Conservation (phyloP, 2,113 vertebrate species). For the Coptodon bakossiorum region DNA sequence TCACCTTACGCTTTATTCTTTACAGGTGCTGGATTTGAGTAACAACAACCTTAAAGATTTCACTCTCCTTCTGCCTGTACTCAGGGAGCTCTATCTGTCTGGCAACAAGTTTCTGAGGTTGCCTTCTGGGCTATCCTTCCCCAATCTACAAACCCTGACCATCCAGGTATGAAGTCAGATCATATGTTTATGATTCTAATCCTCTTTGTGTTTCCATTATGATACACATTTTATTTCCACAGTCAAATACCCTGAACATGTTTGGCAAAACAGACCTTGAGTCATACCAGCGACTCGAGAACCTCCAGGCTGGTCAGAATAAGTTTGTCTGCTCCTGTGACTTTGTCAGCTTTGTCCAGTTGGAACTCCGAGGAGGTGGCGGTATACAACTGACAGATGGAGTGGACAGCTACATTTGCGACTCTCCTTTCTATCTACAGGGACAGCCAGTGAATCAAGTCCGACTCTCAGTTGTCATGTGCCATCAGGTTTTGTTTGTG, state of each 20-base stretch:
- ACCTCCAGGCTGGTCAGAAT: slow-evolving; percentile 76
- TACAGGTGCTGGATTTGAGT: slow-evolving; percentile 81
- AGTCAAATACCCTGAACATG: slow-evolving; percentile 73
- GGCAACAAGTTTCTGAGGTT: slow-evolving; percentile 79
- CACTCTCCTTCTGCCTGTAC: slow-evolving; percentile 54
- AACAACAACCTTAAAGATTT: slow-evolving; percentile 75
- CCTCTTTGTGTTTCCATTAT: background rate
- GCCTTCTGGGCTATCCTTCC: slow-evolving; percentile 60
- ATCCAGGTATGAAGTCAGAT: slow-evolving; percentile 44
- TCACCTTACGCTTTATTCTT: background rate
- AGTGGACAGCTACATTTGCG: slow-evolving; percentile 73
- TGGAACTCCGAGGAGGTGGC: background rate
- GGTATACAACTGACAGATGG: slow-evolving; percentile 54
- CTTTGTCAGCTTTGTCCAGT: slow-evolving; percentile 73
- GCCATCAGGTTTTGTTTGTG: slow-evolving; percentile 70
- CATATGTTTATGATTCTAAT: background rate
- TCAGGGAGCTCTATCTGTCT: slow-evolving; percentile 79
- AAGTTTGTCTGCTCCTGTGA: slow-evolving; percentile 84
- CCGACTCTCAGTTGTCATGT: slow-evolving; percentile 64
- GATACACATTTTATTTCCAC: background rate
- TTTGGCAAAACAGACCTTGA: slow-evolving; percentile 68
- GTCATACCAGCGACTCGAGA: slow-evolving; percentile 59
- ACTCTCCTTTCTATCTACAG: slow-evolving; percentile 74
- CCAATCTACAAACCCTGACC: slow-evolving; percentile 64
- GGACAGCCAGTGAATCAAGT: slow-evolving; percentile 50